Percentiles rank a stretch among this genome's conserved stretches.
phyloP scores from a whole-genome alignment of 2,888 invertebrate species.

The Polymixis flavicincta region DNA sequence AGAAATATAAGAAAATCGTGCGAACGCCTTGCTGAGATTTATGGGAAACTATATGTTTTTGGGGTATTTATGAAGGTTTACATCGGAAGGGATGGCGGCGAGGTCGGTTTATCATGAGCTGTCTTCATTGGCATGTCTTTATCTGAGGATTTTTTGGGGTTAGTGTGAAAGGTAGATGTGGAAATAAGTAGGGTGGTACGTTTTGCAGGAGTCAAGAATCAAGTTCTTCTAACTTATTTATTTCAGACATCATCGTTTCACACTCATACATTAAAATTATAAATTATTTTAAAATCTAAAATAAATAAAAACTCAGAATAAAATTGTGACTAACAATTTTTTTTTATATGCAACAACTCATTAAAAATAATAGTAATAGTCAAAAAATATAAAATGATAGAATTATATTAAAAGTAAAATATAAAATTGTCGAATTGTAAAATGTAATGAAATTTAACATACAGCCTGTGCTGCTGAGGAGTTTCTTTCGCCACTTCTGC shows the following conservation, averaged over 20 bases:
- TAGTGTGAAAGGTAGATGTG: not conserved
- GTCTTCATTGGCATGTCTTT: constrained; percentile 66
- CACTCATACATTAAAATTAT: too few species aligned
- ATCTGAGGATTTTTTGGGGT: constrained; percentile 35
- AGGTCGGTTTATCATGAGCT: constrained; percentile 60
- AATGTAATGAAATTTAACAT: not conserved
- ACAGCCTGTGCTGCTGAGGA: not conserved
- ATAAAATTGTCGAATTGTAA: too few species aligned
- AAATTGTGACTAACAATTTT: too few species aligned
- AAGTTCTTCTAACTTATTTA: not conserved
- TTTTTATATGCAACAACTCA: too few species aligned
- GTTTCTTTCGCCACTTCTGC: not conserved
- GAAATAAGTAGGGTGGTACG: not conserved
- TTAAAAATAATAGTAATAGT: too few species aligned
- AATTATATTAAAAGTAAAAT: too few species aligned
- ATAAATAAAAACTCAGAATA: too few species aligned
- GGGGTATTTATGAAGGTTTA: constrained; percentile 64
- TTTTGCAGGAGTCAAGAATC: not conserved
- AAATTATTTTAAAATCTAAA: too few species aligned
- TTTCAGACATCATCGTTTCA: too few species aligned
- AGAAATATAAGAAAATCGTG: constrained; percentile 68
- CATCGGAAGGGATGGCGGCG: constrained; percentile 43
- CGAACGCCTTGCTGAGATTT: constrained; percentile 60
- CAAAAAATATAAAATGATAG: too few species aligned
- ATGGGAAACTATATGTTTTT: constrained; percentile 58